Percentiles rank a stretch among this genome's conserved stretches.
Conservation (phyloP, 1,140 invertebrate genomes). For the Drosophila miranda region DNA sequence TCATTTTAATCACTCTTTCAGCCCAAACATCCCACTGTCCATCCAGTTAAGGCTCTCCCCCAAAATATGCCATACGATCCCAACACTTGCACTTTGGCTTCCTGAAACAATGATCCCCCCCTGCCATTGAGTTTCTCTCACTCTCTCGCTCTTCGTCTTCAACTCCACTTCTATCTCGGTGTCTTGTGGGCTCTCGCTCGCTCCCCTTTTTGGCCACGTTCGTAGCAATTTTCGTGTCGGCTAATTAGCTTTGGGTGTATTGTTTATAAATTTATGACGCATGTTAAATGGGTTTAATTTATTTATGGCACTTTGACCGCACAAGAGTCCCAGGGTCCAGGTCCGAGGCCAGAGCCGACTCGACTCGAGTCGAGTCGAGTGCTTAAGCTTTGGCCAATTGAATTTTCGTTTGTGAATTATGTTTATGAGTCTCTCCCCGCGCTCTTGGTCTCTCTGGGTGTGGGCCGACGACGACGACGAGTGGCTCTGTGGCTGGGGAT, state of each 20-base stretch:
- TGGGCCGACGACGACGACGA: no score
- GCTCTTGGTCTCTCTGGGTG: neutral
- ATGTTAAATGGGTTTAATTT: slow-evolving; percentile 80
- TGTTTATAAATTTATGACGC: slow-evolving; percentile 79
- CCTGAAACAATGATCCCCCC: slow-evolving; percentile 14
- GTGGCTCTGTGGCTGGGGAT: slow-evolving; percentile 18
- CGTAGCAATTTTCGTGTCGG: slow-evolving; percentile 74
- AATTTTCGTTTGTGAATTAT: slow-evolving; percentile 72
- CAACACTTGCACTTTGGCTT: slow-evolving; percentile 45
- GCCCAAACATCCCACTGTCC: neutral
- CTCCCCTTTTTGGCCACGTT: slow-evolving; percentile 40
- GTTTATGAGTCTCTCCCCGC: slow-evolving; percentile 44
- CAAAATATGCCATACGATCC: slow-evolving; percentile 47
- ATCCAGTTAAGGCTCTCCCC: neutral
- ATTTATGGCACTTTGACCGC: slow-evolving; percentile 71
- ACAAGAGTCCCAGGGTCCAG: slow-evolving; percentile 29
- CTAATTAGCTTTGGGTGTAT: slow-evolving; percentile 79
- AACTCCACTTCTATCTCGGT: slow-evolving; percentile 4
- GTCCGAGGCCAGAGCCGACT: slow-evolving; percentile 13
- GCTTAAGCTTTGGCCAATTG: slow-evolving; percentile 64
- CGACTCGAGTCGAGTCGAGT: slow-evolving; percentile 20
- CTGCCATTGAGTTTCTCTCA: slow-evolving; percentile 1
- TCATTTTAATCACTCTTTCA: neutral
- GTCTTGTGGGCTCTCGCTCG: neutral
- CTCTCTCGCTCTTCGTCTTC: neutral